These are phyloP conservation scores for Stigmatopora argus DNA, from an alignment of 2,113 vertebrate species.

Conservation along the genomic window DNA sequence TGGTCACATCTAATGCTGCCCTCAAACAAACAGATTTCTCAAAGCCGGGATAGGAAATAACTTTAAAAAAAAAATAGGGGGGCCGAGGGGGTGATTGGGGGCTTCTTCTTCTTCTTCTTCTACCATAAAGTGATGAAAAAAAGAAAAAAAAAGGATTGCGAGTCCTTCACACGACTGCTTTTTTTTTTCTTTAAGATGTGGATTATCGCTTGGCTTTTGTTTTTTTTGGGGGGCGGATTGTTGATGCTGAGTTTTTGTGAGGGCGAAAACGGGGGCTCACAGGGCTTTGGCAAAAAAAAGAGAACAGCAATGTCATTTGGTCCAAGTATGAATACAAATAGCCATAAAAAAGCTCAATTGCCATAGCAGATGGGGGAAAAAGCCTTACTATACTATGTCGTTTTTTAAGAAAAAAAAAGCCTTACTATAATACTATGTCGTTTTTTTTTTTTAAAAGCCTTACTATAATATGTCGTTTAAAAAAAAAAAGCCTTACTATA, in stretches of 20 bases:
- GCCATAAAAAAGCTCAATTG: no score
- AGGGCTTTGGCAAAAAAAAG: no score
- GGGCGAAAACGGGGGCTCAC: no score
- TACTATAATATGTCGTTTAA: no score
- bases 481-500: no score
- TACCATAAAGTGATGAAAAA: conserved; percentile 87
- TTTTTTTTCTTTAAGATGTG: conserved; percentile 63
- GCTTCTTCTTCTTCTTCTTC: conserved; percentile 73
- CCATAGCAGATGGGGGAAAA: no score
- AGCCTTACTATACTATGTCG: no score
- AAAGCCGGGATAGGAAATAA: conserved; percentile 99
- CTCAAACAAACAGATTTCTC: conserved; percentile 99
- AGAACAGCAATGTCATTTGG: no score
- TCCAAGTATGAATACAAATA: no score
- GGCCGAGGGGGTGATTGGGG: conserved; percentile 65
- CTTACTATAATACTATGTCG: no score
- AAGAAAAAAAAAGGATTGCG: conserved; percentile 72
- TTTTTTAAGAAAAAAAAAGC: no score
- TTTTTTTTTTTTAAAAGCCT: no score
- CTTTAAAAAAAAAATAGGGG: conserved; percentile 82
- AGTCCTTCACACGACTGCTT: conserved; percentile 72
- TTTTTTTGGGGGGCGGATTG: conserved; percentile 45
- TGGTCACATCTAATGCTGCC: conserved; percentile 99
- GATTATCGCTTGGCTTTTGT: conserved; percentile 18
- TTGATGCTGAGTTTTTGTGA: not conserved